phyloP scores from a whole-genome alignment of 2,797 vertebrate species.

The Oreochromis mossambicus region DNA sequence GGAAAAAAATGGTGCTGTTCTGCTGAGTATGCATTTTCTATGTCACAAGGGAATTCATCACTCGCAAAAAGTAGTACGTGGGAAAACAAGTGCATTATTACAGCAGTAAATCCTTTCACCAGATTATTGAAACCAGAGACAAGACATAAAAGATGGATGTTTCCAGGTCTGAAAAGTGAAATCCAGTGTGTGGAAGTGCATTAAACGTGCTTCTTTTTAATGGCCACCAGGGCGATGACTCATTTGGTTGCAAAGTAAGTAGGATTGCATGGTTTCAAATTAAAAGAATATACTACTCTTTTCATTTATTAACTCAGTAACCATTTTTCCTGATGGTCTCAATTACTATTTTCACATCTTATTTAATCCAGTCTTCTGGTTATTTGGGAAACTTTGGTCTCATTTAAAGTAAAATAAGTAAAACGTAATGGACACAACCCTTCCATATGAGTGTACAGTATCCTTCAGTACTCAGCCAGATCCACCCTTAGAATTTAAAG shows the following conservation, averaged over 20 bases:
- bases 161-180: background rate
- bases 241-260: background rate
- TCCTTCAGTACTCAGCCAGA: background rate
- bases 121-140: background rate
- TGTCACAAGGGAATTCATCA: slow-evolving; percentile 3
- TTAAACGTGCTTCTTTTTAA: background rate
- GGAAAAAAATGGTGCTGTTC: background rate
- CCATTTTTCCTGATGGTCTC: background rate
- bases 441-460: background rate
- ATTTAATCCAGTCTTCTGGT: background rate
- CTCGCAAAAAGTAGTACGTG: background rate
- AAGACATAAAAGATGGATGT: background rate
- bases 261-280: background rate
- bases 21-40: slow-evolving; percentile 10
- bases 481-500: background rate
- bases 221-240: background rate
- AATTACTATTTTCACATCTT: background rate
- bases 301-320: background rate
- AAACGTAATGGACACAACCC: background rate
- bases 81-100: background rate
- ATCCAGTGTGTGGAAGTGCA: background rate
- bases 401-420: background rate
- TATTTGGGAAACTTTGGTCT: background rate
- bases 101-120: background rate
- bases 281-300: background rate